Percentiles rank a stretch among this genome's conserved stretches.
Evolutionary conservation across 1,140 invertebrate species (phyloP).

Genomic region (Trissolcus basalis): DNA sequence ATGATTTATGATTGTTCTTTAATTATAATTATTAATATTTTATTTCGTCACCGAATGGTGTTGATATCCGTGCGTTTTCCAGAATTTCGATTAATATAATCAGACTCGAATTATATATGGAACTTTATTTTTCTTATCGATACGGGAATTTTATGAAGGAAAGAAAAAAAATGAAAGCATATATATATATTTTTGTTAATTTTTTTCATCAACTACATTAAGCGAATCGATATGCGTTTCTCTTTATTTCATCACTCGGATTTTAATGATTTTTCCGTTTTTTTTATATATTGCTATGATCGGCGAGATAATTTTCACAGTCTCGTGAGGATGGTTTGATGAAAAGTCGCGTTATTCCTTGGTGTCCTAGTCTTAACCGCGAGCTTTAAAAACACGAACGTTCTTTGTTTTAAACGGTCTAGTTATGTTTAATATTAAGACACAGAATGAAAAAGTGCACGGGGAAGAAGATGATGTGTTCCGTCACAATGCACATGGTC

Average conservation of each 20-base stretch:
- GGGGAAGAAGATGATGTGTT: too few relatives aligned
- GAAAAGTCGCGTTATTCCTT: slow-evolving; percentile 30
- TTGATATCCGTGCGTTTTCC: slow-evolving; percentile 58
- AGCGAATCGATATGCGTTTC: too few relatives aligned
- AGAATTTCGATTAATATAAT: slow-evolving; percentile 64
- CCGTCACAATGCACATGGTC: slow-evolving; percentile 17
- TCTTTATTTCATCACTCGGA: too few relatives aligned
- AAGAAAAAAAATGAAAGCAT: too few relatives aligned
- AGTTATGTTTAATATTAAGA: slow-evolving; percentile 8
- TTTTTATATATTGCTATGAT: too few relatives aligned
- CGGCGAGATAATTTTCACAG: not conserved
- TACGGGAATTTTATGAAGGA: too few relatives aligned
- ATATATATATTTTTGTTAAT: too few relatives aligned
- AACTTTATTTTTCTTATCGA: not conserved
- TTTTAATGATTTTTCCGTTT: too few relatives aligned
- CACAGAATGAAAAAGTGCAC: slow-evolving; percentile 1
- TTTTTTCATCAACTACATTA: too few relatives aligned
- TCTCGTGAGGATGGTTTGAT: slow-evolving; percentile 12
- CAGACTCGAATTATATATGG: slow-evolving; percentile 1
- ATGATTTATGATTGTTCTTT: slow-evolving; percentile 27
- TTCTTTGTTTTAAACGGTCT: slow-evolving; percentile 25
- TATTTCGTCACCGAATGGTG: slow-evolving; percentile 25
- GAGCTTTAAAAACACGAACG: slow-evolving; percentile 54
- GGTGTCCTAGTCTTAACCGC: slow-evolving; percentile 58
- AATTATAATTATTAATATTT: slow-evolving; percentile 27